phyloP scores from a whole-genome alignment of 2,888 invertebrate genomes.

The Phengaris alcon region DNA sequence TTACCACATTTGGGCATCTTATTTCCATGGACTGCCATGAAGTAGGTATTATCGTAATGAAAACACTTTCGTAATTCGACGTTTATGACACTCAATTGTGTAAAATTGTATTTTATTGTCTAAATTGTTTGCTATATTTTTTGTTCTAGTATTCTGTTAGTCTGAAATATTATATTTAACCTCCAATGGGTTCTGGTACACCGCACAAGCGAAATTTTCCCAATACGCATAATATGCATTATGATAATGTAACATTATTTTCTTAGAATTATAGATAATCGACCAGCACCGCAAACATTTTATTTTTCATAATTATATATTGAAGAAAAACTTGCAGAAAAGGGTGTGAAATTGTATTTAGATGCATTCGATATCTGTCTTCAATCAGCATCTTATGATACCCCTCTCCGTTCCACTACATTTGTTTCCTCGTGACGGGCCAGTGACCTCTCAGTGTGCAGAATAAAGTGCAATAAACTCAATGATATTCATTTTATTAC shows the following conservation, averaged over 20 bases:
- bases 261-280: too few species aligned
- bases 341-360: background rate
- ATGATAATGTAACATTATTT: too few species aligned
- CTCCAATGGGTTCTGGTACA: too few species aligned
- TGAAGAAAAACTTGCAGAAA: too few species aligned
- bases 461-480: slow-evolving; percentile 14
- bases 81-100: background rate
- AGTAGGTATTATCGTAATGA: background rate
- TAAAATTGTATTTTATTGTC: background rate
- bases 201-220: too few species aligned
- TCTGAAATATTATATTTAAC: too few species aligned
- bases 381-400: background rate
- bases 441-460: background rate
- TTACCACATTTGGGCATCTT: background rate
- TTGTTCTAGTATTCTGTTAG: too few species aligned
- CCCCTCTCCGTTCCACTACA: slow-evolving; percentile 8
- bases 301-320: too few species aligned
- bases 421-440: background rate
- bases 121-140: too few species aligned
- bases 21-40: background rate
- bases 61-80: background rate
- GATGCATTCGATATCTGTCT: background rate
- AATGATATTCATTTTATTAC: background rate
- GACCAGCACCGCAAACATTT: too few species aligned
- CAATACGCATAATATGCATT: too few species aligned